phyloP scores from a whole-genome alignment of 2,888 invertebrate genomes.

The Criorhina ranunculi region DNA sequence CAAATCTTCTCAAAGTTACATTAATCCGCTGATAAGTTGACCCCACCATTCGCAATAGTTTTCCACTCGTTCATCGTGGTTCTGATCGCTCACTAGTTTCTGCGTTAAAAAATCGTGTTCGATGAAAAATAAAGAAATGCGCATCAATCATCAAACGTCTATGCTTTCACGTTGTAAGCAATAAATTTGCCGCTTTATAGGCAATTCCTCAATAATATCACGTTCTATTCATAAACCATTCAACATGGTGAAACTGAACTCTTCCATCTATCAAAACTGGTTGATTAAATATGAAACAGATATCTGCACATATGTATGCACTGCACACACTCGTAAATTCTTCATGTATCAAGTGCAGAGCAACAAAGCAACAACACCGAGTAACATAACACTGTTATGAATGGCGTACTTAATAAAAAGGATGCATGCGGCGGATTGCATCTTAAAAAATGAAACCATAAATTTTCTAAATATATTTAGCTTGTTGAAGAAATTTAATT shows the following conservation, averaged over 20 bases:
- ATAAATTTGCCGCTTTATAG: too few relatives aligned
- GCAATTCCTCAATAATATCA: background rate
- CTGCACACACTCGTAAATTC: slow-evolving; percentile 8
- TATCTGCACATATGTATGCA: slow-evolving; percentile 1
- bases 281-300: slow-evolving; percentile 29
- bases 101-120: too few relatives aligned
- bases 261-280: slow-evolving; percentile 7
- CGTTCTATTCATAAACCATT: background rate
- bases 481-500: slow-evolving; percentile 67
- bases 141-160: too few relatives aligned
- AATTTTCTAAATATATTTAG: slow-evolving; percentile 58
- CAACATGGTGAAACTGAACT: background rate
- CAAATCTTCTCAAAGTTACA: too few relatives aligned
- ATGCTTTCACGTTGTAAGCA: too few relatives aligned
- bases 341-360: slow-evolving; percentile 31
- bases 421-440: slow-evolving; percentile 49
- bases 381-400: slow-evolving; percentile 34
- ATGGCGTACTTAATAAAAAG: slow-evolving; percentile 39
- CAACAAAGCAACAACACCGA: slow-evolving; percentile 17
- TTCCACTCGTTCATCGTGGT: too few relatives aligned
- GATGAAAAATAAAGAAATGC: too few relatives aligned
- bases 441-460: slow-evolving; percentile 56
- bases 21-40: too few relatives aligned
- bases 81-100: too few relatives aligned
- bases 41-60: too few relatives aligned